These are phyloP conservation scores for Furnarius figulus DNA, from an alignment of 2,113 vertebrate genomes.

Conservation along the genomic window DNA sequence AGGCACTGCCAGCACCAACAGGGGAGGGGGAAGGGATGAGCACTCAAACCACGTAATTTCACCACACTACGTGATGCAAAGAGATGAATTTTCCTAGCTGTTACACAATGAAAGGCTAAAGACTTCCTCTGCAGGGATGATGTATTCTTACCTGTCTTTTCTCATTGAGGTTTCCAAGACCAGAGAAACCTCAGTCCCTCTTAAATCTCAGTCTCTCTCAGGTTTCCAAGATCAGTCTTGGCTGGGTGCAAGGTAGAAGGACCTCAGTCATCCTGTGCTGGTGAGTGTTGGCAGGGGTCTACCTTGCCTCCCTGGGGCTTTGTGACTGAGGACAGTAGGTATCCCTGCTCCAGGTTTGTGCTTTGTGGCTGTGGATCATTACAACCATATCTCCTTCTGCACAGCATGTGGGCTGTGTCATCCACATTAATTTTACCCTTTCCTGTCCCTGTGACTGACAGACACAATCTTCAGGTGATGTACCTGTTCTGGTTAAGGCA, in stretches of 20 bases:
- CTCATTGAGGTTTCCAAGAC: not conserved
- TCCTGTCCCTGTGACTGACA: not conserved
- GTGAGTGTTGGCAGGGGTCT: not conserved
- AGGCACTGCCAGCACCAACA: not conserved
- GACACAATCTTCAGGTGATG: not conserved
- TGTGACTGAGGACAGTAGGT: not conserved
- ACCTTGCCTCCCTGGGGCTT: not conserved
- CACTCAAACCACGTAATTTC: not conserved
- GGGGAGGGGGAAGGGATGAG: not conserved
- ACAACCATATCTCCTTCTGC: not conserved
- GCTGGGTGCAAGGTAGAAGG: not conserved
- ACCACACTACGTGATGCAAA: not conserved
- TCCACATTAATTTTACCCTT: rapidly evolving
- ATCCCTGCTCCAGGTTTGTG: not conserved
- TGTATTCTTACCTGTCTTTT: not conserved
- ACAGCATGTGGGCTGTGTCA: rapidly evolving
- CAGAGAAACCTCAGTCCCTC: not conserved
- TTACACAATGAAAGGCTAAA: not conserved
- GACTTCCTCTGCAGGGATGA: not conserved
- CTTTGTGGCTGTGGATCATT: not conserved
- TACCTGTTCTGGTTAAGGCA: not conserved
- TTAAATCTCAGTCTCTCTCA: not conserved
- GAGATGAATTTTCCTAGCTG: not conserved
- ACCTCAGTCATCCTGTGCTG: not conserved
- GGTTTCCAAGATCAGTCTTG: not conserved